These are phyloP conservation scores for Rattus norvegicus DNA, from an alignment of 2,113 vertebrate species.

Conservation along the genomic window GRCr8 NC_086028.1:9074001-9074500, in stretches of 20 bases:
- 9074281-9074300: not conserved
- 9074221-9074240: not conserved
- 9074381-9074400: not conserved
- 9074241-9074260: not conserved
- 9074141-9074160: not conserved
- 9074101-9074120: accelerated
- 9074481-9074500: not conserved
- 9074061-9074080: not conserved
- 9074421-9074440: not conserved
- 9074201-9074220: not conserved
- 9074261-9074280: too few relatives aligned
- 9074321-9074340: not conserved
- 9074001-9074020: not conserved
- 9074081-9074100: not conserved
- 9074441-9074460: not conserved
- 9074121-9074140: not conserved
- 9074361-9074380: not conserved
- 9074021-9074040: not conserved
- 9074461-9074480: not conserved
- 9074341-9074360: not conserved
- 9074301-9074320: not conserved
- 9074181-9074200: not conserved
- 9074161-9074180: not conserved
- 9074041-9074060: not conserved
- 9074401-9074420: not conserved